A percentile compares a stretch with the other conserved stretches of the same genome.
phyloP scores from a whole-genome alignment of 2,888 invertebrate species.

The Empis livida region DNA sequence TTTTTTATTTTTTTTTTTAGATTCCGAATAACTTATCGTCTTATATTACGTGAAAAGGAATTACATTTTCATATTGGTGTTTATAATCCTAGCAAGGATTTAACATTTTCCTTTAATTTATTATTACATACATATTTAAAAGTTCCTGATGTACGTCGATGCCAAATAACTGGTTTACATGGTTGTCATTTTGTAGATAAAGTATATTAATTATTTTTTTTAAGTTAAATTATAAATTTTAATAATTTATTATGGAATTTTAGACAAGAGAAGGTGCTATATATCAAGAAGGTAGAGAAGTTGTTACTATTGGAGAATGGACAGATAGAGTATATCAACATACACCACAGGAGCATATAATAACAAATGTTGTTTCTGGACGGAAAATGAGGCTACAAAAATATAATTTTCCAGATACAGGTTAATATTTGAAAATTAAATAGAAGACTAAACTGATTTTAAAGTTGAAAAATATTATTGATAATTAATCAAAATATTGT shows the following conservation, averaged over 20 bases:
- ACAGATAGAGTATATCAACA: conserved; percentile 90
- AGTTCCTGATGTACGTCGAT: conserved; percentile 84
- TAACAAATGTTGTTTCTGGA: conserved; percentile 84
- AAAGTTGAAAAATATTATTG: no score
- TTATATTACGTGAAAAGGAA: conserved; percentile 82
- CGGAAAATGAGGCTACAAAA: conserved; percentile 87
- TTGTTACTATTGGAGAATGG: conserved; percentile 82
- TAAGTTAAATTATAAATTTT: background rate
- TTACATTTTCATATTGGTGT: conserved; percentile 87
- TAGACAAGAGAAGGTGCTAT: conserved; percentile 73
- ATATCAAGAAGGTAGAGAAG: conserved; percentile 82
- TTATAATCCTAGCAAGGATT: conserved; percentile 85
- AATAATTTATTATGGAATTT: background rate
- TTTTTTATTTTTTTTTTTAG: conserved; percentile 34
- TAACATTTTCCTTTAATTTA: conserved; percentile 83
- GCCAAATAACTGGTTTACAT: conserved; percentile 84
- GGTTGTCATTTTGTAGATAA: conserved; percentile 84
- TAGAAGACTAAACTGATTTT: background rate
- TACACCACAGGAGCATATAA: conserved; percentile 83
- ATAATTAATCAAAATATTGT: background rate
- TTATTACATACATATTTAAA: conserved; percentile 91
- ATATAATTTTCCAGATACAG: conserved; percentile 89
- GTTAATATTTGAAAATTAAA: conserved; percentile 32
- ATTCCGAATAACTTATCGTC: conserved; percentile 83
- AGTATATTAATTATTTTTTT: conserved; percentile 37